phyloP scores from a whole-genome alignment of 2,888 invertebrate species.

The Aradus depressus region DNA sequence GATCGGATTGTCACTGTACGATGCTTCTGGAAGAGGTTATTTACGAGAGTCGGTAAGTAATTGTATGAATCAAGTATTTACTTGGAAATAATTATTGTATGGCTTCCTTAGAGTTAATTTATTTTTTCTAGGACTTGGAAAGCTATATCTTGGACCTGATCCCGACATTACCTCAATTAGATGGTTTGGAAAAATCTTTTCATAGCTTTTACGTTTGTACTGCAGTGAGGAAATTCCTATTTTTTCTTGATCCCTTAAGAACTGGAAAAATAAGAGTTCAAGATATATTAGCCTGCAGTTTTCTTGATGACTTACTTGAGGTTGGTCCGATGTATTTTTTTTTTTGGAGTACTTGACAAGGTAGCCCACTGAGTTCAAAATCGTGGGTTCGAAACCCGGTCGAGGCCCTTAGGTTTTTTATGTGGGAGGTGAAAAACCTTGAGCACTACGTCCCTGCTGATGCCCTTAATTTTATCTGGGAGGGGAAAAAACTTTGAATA shows the following conservation, averaged over 20 bases:
- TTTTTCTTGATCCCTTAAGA: conserved; percentile 82
- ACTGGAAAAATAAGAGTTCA: conserved; percentile 81
- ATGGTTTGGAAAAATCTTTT: conserved; percentile 84
- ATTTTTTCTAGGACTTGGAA: conserved; percentile 67
- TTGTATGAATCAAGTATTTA: background rate
- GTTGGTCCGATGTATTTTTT: conserved; percentile 36
- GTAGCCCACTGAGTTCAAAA: too few relatives aligned
- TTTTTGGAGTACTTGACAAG: too few relatives aligned
- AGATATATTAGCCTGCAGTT: conserved; percentile 82
- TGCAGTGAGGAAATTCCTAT: conserved; percentile 89
- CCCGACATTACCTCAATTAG: conserved; percentile 79
- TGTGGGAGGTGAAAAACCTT: too few relatives aligned
- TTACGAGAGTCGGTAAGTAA: conserved; percentile 61
- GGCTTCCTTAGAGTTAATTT: conserved; percentile 14
- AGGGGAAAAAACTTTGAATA: too few relatives aligned
- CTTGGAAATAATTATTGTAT: conserved; percentile 30
- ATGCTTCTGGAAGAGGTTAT: conserved; percentile 84
- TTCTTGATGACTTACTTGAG: conserved; percentile 84
- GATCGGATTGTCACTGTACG: conserved; percentile 85
- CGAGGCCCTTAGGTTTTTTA: too few relatives aligned
- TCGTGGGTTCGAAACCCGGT: too few relatives aligned
- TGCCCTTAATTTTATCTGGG: too few relatives aligned
- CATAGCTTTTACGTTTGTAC: conserved; percentile 94
- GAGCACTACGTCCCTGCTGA: too few relatives aligned
- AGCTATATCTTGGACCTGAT: conserved; percentile 89